Percentiles rank a stretch among this genome's conserved stretches.
Conservation (phyloP, 2,797 vertebrate genomes). For the Acanthurus tractus region DNA sequence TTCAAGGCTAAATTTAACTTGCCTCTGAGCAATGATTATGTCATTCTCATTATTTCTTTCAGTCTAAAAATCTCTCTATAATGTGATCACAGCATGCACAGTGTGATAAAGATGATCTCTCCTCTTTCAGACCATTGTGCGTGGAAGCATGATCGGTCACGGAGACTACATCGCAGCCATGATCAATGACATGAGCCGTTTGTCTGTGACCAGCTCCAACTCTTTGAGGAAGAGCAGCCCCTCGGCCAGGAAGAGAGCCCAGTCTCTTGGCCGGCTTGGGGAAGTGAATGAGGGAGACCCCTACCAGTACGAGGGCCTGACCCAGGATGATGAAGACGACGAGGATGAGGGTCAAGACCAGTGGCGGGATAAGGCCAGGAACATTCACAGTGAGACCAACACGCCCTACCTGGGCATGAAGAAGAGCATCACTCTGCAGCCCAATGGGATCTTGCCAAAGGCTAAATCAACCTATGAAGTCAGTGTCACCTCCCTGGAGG, state of each 20-base stretch:
- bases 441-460: constrained; percentile 91
- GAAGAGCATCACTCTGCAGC: constrained; percentile 85
- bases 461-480: constrained; percentile 92
- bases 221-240: constrained; percentile 95
- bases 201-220: constrained; percentile 97
- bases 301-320: constrained; percentile 91
- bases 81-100: constrained; percentile 47
- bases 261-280: constrained; percentile 93
- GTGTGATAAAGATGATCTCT: constrained; percentile 61
- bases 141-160: constrained; percentile 92
- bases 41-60: constrained; percentile 66
- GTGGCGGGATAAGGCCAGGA: constrained; percentile 88
- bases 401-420: constrained; percentile 91
- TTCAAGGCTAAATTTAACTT: constrained; percentile 76
- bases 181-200: constrained; percentile 95
- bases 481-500: constrained; percentile 82
- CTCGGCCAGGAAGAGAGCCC: constrained; percentile 91
- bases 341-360: constrained; percentile 84
- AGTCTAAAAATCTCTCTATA: constrained; percentile 51
- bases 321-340: constrained; percentile 85
- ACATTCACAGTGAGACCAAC: constrained; percentile 89
- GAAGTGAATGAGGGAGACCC: constrained; percentile 91
- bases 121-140: constrained; percentile 92
- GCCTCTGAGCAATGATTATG: constrained; percentile 69
- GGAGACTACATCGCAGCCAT: constrained; percentile 96